Evolutionary conservation across 2,113 vertebrate species (phyloP), one percentile per base, ranked within the genome.

Genomic region (Xiphophorus couchianus): DNA sequence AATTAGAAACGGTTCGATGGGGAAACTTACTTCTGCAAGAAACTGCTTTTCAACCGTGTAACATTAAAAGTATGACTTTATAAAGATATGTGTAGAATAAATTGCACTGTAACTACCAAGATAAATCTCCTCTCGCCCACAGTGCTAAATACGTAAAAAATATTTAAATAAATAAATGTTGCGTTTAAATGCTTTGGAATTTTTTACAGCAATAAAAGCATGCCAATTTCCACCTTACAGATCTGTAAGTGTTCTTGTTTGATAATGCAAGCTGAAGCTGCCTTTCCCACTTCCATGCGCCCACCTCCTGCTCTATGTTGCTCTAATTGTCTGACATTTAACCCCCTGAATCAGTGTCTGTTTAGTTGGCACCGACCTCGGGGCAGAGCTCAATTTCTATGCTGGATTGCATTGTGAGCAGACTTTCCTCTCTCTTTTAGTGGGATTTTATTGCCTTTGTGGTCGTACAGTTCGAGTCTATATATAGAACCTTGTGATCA

Each of bases 401-500:
- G n/a, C 68, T 67, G 71, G 37, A 54, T 71, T 19, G 48, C 68
- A 76, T 86, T 76, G 70, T 63, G 73, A 71, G 65, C 51, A 67
- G 31, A 30, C 62, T 30, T 60, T 31, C 73, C 48, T 64, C 44
- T 2, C 64, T 66, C 63, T 78, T 42, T 64, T 66, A 28, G 66
- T 48, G 44, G 71, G 62, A 51, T 79, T 84, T 82, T 6, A 63
- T 13, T 73, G n/a, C 48, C 65, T 68, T 33, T 72, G 54, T 48
- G 68, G 54, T 77, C 9, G 44, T 77, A 71, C 77, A 76, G 62
- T 42, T 80, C 19, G 10, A 35, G 68, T 91, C 94, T 96, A 97
- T 96, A 96, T 96, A 97, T 96, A 96, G 96, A 83, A 92, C 95
- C 69, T 94, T 97, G 96, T 97, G 97, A 97, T 97, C 97, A 97